A percentile compares a stretch with the other conserved stretches of the same genome.
Conservation (phyloP, 2,888 invertebrate genomes). For the Ptychoptera contaminata region DNA sequence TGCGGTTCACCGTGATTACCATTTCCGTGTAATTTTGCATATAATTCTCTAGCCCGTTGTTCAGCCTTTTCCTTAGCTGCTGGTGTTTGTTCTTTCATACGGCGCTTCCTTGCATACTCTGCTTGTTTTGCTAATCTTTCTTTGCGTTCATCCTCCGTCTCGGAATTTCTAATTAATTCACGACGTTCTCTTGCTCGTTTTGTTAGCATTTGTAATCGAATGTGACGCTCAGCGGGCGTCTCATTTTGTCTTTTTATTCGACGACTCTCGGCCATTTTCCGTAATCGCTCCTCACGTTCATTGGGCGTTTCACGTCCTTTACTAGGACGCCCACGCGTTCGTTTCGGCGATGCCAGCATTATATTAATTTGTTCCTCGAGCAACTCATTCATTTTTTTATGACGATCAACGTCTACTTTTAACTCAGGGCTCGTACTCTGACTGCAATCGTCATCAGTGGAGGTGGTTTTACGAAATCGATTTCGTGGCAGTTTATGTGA, state of each 20-base stretch:
- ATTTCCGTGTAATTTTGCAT: slow-evolving; percentile 18
- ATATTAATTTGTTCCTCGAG: slow-evolving; percentile 29
- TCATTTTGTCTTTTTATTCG: slow-evolving; percentile 27
- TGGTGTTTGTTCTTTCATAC: slow-evolving; percentile 25
- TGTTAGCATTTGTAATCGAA: slow-evolving; percentile 25
- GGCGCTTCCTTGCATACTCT: slow-evolving; percentile 26
- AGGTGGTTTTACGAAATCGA: slow-evolving; percentile 18
- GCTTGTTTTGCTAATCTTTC: slow-evolving; percentile 27
- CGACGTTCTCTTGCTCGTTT: slow-evolving; percentile 27
- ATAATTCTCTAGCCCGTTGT: slow-evolving; percentile 20
- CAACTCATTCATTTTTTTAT: slow-evolving; percentile 25
- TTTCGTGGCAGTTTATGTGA: too few relatives aligned
- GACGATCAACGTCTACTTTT: slow-evolving; percentile 17
- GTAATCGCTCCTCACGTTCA: slow-evolving; percentile 25
- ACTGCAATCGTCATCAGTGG: slow-evolving; percentile 8
- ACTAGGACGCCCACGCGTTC: slow-evolving; percentile 21
- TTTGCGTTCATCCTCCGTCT: slow-evolving; percentile 25
- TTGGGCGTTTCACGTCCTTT: slow-evolving; percentile 27
- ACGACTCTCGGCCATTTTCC: slow-evolving; percentile 29
- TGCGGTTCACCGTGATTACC: neutral
- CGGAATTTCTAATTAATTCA: slow-evolving; percentile 25
- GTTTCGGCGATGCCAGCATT: slow-evolving; percentile 20
- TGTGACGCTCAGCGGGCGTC: slow-evolving; percentile 25
- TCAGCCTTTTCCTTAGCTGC: slow-evolving; percentile 19
- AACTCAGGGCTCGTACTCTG: slow-evolving; percentile 10